Base-by-base conservation (phyloP, 1,140 invertebrate species). In the Leptopilina clavipes region DNA sequence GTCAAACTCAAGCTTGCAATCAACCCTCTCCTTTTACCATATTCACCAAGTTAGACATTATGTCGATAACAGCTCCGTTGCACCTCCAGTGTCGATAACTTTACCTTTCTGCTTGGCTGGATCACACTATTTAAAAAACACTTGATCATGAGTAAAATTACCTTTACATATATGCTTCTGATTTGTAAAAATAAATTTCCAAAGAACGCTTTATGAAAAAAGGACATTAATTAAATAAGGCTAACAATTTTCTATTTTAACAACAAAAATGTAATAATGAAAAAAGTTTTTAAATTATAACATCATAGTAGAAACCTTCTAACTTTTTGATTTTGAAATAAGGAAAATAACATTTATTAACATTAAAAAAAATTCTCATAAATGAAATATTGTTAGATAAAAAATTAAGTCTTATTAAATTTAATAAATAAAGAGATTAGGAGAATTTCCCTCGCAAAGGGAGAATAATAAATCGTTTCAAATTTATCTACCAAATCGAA, bases 31-130 rank as follows among this genome's bases (percentile, higher is more conserved):
- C 59, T 31, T 65, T 65, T 65, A 65, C 22, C 59, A 65, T 65
- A 65, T 31, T 65, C 59, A 65, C 59, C 59, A 65, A 65, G 59
- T 19, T n/a, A 65, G 59, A 65, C 59, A 65, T 65, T 65, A 65
- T 65, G 59, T 65, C 59, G 59, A 65, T 65, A 65, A 65, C 59
- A 65, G 59, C 59, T 14, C 14, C 22, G 59, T 65, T 65, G 59
- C 59, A 65, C 59, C 59, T 65, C 22, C 11, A 65, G 59, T 65
- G 59, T 37, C 59, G 59, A 65, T 65, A 65, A 22, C 25, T 65
- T 8, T 11, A 65, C 59, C 59, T 65, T 65, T 31, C 59, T 31
- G 25, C 22, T 65, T 65, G 25, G 25, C 59, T 65, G 3, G 59
- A 65, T 65, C 59, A 65, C 12, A 65, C 22, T 65, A 65, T 65